Evolutionary conservation across 2,797 vertebrate species (phyloP).

Genomic region (Cyprinella venusta): DNA sequence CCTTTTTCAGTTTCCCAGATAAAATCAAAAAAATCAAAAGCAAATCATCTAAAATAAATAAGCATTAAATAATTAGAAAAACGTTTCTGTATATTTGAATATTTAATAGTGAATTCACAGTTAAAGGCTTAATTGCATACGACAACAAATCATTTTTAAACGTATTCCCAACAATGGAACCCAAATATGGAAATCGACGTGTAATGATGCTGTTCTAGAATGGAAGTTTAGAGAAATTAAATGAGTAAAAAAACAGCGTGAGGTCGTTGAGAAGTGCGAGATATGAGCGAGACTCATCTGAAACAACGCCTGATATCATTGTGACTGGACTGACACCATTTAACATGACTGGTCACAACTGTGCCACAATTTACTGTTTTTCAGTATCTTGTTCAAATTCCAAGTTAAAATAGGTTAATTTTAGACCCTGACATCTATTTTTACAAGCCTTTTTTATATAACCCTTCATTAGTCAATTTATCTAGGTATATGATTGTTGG

Average conservation of each 20-base stretch:
- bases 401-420: background rate
- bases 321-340: background rate
- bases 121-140: background rate
- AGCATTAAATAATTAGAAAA: too few relatives aligned
- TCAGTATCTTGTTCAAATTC: background rate
- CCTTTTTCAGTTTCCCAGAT: too few relatives aligned
- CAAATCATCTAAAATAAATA: too few relatives aligned
- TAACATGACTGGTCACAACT: background rate
- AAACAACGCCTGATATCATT: background rate
- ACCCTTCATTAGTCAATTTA: background rate
- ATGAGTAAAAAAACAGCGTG: background rate
- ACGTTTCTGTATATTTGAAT: background rate
- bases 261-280: background rate
- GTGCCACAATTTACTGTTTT: background rate
- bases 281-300: too few relatives aligned
- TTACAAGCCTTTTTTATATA: background rate
- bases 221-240: background rate
- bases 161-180: background rate
- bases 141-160: background rate
- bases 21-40: too few relatives aligned
- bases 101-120: background rate
- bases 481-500: background rate
- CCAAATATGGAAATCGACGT: background rate
- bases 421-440: background rate
- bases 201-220: background rate